These are phyloP conservation scores for Anguilla marmorata DNA, from an alignment of 2,797 vertebrate species.

Conservation along the genomic window DNA sequence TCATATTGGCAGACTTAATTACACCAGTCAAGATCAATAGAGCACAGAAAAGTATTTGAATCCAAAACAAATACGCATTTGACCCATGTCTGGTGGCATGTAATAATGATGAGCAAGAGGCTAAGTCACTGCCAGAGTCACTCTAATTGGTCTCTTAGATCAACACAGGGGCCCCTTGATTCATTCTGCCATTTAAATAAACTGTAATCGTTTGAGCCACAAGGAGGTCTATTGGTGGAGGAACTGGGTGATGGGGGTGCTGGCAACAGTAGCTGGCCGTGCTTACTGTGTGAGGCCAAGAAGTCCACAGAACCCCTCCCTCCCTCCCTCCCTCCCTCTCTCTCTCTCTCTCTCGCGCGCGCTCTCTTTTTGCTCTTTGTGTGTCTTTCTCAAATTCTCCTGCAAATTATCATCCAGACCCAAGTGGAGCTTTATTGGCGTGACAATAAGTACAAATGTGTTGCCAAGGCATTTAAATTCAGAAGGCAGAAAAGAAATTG, in stretches of 20 bases:
- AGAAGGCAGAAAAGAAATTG: conserved; percentile 1
- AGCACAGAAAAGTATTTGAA: no score
- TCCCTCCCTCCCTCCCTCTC: neutral
- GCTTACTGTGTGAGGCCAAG: conserved; percentile 31
- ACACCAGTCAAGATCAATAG: no score
- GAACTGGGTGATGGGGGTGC: conserved; percentile 16
- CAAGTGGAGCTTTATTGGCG: neutral
- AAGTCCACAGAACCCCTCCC: neutral
- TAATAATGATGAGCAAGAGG: neutral
- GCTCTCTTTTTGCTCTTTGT: neutral
- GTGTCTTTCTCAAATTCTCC: neutral
- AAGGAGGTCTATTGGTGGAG: conserved; percentile 27
- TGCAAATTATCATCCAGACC: neutral
- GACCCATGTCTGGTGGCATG: neutral
- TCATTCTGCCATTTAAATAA: neutral
- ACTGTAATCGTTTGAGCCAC: conserved; percentile 32
- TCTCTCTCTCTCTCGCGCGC: no score
- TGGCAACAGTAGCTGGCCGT: conserved; percentile 29
- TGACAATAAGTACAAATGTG: neutral
- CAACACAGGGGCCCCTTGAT: neutral
- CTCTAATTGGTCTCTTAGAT: neutral
- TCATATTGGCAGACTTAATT: no score
- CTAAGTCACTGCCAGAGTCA: neutral
- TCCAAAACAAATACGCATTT: no score
- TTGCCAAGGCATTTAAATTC: neutral